These are phyloP conservation scores for Aphaenogaster rudis DNA, from an alignment of 1,140 invertebrate species.

Conservation along the genomic window DNA sequence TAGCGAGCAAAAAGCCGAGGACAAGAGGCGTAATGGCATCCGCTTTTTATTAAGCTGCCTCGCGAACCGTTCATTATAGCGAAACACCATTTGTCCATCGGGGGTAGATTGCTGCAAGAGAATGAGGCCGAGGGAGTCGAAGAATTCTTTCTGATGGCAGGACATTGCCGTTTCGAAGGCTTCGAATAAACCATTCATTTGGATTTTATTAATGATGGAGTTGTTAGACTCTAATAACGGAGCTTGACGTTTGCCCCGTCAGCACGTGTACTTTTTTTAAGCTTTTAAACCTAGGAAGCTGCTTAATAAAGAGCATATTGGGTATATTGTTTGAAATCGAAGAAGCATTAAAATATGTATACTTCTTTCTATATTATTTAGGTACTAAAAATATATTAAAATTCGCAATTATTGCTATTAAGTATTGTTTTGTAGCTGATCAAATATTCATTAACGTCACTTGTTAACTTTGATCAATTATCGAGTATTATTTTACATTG, in stretches of 20 bases:
- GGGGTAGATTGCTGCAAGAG: slow-evolving; percentile 19
- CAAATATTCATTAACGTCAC: background rate
- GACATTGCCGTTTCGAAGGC: slow-evolving; percentile 42
- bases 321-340: background rate
- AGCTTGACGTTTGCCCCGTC: slow-evolving; percentile 33
- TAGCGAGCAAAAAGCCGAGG: slow-evolving; percentile 10
- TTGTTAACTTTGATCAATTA: background rate
- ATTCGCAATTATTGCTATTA: background rate
- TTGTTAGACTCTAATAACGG: slow-evolving; percentile 62
- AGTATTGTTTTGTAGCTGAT: background rate
- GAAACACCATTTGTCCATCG: slow-evolving; percentile 80
- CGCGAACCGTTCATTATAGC: slow-evolving; percentile 81
- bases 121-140: slow-evolving; percentile 21
- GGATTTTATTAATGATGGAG: slow-evolving; percentile 69
- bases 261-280: background rate
- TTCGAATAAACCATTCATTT: slow-evolving; percentile 68
- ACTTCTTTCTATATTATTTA: background rate
- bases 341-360: background rate
- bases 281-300: background rate
- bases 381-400: background rate
- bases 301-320: background rate
- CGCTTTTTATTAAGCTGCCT: slow-evolving; percentile 80
- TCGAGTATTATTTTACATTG: background rate
- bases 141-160: slow-evolving; percentile 44
- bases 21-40: slow-evolving; percentile 75